phyloP scores from a whole-genome alignment of 2,888 invertebrate genomes.

The Ctena decussata region DNA sequence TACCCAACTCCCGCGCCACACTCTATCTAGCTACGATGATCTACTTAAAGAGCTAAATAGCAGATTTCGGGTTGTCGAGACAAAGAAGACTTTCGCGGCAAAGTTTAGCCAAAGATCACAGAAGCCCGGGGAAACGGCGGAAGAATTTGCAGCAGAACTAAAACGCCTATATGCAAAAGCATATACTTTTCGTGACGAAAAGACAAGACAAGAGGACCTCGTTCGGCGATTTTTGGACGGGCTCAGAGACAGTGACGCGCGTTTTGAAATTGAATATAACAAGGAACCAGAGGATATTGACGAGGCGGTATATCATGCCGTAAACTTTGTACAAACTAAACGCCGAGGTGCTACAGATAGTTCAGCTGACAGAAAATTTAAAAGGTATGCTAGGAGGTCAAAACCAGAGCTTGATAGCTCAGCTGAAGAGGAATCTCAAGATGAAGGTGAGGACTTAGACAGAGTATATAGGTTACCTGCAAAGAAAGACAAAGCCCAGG shows the following conservation, averaged over 20 bases:
- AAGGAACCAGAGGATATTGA: conserved; percentile 26
- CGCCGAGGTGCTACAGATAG: background rate
- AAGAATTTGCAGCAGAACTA: conserved; percentile 24
- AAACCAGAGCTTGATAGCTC: background rate
- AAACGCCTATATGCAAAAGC: conserved; percentile 28
- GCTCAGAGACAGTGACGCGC: conserved; percentile 3
- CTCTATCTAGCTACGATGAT: background rate
- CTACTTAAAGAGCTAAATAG: background rate
- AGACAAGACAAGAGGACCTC: conserved; percentile 22
- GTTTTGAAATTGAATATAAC: conserved; percentile 20
- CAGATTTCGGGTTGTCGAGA: background rate
- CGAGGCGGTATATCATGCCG: conserved; percentile 31
- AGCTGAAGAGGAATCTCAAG: background rate
- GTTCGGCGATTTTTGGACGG: conserved; percentile 30
- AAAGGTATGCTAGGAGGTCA: background rate
- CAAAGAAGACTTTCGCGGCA: background rate
- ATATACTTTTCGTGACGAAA: background rate
- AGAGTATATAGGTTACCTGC: background rate
- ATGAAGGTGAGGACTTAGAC: background rate
- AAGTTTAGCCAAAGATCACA: conserved; percentile 12
- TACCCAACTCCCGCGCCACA: background rate
- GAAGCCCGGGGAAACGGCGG: conserved; percentile 11
- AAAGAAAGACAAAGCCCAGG: background rate
- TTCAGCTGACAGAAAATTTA: background rate
- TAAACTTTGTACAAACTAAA: conserved; percentile 18